Percentiles rank a stretch among this genome's conserved stretches.
phyloP scores from a whole-genome alignment of 2,113 vertebrate genomes.

The Desmodus rotundus region DNA sequence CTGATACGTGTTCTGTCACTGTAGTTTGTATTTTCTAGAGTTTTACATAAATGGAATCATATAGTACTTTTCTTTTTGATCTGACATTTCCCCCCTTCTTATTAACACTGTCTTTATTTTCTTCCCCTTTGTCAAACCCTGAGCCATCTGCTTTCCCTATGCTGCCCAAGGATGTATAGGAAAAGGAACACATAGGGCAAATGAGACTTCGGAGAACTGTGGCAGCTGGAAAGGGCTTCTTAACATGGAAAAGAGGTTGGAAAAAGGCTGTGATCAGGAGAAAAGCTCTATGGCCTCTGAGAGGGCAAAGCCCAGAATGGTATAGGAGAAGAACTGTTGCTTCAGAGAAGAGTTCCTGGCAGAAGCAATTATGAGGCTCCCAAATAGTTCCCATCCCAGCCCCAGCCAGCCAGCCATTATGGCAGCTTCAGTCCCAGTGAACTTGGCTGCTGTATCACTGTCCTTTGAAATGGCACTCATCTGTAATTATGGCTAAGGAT shows the following conservation, averaged over 20 bases:
- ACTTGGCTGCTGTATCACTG: not conserved
- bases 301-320: not conserved
- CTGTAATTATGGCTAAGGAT: not conserved
- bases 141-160: not conserved
- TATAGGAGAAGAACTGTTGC: not conserved
- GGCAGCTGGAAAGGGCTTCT: not conserved
- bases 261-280: not conserved
- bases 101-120: not conserved
- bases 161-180: not conserved
- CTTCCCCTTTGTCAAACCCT: not conserved
- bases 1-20: not conserved
- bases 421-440: not conserved
- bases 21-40: not conserved
- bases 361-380: not conserved
- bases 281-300: not conserved
- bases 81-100: not conserved
- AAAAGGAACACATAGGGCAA: not conserved
- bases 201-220: not conserved
- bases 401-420: not conserved
- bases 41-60: not conserved
- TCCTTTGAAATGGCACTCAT: not conserved
- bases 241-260: not conserved
- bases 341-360: not conserved
- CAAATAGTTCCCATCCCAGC: not conserved
- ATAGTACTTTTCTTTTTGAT: not conserved